Conservation (phyloP, 37 sponge, comb jelly and placozoan genomes). For the Geodia barretti region DNA sequence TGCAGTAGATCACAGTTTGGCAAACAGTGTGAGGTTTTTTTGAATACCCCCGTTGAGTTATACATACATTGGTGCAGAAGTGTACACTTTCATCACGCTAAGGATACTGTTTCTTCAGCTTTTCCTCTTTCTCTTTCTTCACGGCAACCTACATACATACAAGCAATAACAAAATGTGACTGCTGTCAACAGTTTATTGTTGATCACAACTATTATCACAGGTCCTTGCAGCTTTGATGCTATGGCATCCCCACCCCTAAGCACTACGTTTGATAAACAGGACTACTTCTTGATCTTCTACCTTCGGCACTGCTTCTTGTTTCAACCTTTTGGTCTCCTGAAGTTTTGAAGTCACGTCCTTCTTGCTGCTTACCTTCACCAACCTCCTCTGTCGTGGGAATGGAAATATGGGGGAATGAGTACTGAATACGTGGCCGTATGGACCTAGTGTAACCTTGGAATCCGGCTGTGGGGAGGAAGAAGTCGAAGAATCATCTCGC, state of each 20-base stretch:
- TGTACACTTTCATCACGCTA: background rate
- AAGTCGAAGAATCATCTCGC: background rate
- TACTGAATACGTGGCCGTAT: background rate
- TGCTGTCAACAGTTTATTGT: too few species aligned
- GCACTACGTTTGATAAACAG: too few species aligned
- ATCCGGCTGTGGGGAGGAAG: background rate
- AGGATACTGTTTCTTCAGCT: conserved; percentile 63
- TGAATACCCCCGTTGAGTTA: too few species aligned
- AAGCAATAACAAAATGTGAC: background rate
- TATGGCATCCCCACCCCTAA: too few species aligned
- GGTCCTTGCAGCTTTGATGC: too few species aligned
- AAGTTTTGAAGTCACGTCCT: background rate
- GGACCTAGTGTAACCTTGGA: background rate
- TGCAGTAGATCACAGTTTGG: too few species aligned
- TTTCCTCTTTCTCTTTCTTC: conserved; percentile 11
- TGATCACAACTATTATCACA: too few species aligned
- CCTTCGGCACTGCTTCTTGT: background rate
- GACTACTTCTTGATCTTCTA: too few species aligned
- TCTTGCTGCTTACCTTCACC: conserved; percentile 9
- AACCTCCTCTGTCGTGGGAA: conserved; percentile 5
- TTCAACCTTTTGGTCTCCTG: conserved; percentile 3
- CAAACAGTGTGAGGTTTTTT: too few species aligned
- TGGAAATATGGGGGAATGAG: conserved; percentile 1
- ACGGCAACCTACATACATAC: background rate
- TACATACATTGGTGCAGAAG: too few species aligned